phyloP scores from a whole-genome alignment of 2,113 vertebrate genomes.

The Myiozetetes cayanensis region DNA sequence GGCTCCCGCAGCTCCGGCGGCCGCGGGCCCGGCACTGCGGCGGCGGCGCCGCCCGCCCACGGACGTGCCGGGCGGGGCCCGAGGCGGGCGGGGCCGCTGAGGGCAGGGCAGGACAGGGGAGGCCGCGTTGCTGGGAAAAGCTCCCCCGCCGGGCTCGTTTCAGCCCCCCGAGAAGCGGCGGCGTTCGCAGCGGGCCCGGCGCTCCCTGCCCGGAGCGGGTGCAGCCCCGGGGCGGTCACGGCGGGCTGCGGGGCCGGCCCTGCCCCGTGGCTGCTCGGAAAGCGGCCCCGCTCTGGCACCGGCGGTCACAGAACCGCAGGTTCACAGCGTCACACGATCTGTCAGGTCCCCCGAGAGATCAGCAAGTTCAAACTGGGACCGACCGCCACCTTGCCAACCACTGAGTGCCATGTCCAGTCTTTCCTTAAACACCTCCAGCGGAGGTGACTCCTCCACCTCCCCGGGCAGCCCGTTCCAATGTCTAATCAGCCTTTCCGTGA shows the following conservation, averaged over 20 bases:
- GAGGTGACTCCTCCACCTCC: neutral
- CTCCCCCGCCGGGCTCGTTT: rapidly evolving
- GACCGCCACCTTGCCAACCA: rapidly evolving
- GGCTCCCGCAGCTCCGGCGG: too few species aligned
- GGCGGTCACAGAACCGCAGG: neutral
- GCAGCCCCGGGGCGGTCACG: neutral
- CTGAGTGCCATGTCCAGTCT: neutral
- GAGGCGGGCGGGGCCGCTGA: neutral
- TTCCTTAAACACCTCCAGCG: too few species aligned
- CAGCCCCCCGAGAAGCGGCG: rapidly evolving
- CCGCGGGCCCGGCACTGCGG: too few species aligned
- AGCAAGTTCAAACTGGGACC: rapidly evolving
- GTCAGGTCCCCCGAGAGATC: too few species aligned
- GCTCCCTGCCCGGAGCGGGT: rapidly evolving
- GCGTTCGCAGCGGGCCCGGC: rapidly evolving
- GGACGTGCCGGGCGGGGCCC: neutral
- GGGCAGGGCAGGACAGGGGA: neutral
- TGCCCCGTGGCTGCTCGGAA: neutral
- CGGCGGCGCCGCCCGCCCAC: neutral
- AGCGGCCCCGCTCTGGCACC: neutral
- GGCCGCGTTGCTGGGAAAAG: too few species aligned
- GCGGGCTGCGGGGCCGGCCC: neutral
- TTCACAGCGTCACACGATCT: rapidly evolving
- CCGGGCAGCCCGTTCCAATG: neutral
- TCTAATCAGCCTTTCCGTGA: neutral